Percentiles rank a stretch among this genome's conserved stretches.
phyloP scores from a whole-genome alignment of 1,140 invertebrate species.

The Trichoplusia ni region DNA sequence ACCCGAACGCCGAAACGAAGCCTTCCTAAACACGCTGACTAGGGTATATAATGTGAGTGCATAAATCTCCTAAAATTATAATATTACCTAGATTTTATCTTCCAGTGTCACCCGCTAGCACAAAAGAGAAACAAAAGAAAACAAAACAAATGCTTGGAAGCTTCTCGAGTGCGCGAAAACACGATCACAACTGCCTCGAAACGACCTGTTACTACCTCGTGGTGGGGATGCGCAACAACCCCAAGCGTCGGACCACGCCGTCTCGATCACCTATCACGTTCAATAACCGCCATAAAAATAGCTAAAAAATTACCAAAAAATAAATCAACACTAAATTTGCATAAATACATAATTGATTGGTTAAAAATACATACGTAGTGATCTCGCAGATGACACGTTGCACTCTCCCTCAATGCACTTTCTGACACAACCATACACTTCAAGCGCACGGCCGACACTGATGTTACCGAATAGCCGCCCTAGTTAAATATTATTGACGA shows the following conservation, averaged over 20 bases:
- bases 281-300: not conserved
- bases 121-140: conserved; percentile 7
- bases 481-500: conserved; percentile 20
- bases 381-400: not conserved
- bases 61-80: not conserved
- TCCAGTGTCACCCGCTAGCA: no score
- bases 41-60: no score
- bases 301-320: not conserved
- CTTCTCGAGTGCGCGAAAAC: not conserved
- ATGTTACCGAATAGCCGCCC: conserved; percentile 15
- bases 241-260: not conserved
- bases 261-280: not conserved
- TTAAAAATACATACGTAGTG: not conserved
- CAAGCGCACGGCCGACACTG: conserved; percentile 16
- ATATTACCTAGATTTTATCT: no score
- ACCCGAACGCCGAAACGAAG: no score
- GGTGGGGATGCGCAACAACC: not conserved
- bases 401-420: not conserved
- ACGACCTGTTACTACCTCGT: not conserved
- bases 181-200: not conserved
- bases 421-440: conserved; percentile 13
- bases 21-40: no score
- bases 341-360: not conserved
- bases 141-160: conserved; percentile 8
- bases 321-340: not conserved